A percentile compares a stretch with the other conserved stretches of the same genome.
These are phyloP conservation scores for Heteromyza rotundicornis DNA, from an alignment of 2,888 invertebrate species.

Conservation along the genomic window DNA sequence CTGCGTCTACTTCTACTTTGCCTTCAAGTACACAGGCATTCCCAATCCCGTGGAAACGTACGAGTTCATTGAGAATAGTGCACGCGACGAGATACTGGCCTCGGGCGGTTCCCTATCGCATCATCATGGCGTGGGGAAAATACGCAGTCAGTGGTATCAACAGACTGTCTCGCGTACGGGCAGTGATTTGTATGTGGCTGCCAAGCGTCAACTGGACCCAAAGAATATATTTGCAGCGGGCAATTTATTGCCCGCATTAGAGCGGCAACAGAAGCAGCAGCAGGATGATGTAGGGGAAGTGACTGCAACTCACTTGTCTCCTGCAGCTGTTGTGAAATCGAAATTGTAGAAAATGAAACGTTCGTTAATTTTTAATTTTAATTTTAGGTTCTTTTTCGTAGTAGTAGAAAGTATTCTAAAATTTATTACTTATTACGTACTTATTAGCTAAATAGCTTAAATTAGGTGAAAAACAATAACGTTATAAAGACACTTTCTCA, in stretches of 20 bases:
- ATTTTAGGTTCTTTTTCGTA: no score
- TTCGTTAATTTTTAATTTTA: no score
- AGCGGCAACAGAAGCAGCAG: no score
- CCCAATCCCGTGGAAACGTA: conserved; percentile 79
- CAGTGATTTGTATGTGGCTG: conserved; percentile 75
- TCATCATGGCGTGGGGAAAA: conserved; percentile 96
- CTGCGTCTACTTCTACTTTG: conserved; percentile 95
- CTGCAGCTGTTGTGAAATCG: no score
- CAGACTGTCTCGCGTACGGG: conserved; percentile 85
- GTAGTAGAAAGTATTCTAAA: no score
- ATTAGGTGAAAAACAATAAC: no score
- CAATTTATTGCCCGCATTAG: conserved; percentile 67
- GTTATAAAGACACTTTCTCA: no score
- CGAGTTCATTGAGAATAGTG: conserved; percentile 85
- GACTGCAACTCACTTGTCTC: no score
- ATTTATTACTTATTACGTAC: no score
- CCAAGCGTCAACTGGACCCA: conserved; percentile 90
- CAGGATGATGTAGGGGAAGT: no score
- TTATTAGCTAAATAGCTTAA: no score
- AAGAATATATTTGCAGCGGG: conserved; percentile 91
- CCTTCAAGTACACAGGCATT: conserved; percentile 72
- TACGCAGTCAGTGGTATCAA: conserved; percentile 85
- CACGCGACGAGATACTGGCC: conserved; percentile 89
- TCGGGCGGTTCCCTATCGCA: conserved; percentile 86
- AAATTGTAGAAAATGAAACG: no score